These are phyloP conservation scores for Pangasius sanitwongsei DNA, from an alignment of 2,797 vertebrate species.

Conservation along the genomic window DNA sequence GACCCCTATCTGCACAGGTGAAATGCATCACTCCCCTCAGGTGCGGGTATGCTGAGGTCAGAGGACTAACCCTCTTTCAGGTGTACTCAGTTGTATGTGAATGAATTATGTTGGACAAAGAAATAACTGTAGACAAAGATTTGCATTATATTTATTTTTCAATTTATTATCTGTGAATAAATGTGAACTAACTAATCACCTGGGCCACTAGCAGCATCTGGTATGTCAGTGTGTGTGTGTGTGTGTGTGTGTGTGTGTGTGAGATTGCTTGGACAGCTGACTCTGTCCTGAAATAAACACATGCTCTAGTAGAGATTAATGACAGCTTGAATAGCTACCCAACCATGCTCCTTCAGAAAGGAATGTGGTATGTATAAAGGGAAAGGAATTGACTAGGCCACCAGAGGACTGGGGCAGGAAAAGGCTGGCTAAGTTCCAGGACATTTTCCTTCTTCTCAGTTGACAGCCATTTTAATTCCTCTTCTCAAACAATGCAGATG, in stretches of 20 bases:
- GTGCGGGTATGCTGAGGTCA: conserved; percentile 60
- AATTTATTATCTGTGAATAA: background rate
- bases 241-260: background rate
- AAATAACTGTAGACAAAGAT: background rate
- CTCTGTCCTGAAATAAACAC: conserved; percentile 83
- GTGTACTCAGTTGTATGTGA: conserved; percentile 8
- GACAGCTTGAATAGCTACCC: conserved; percentile 82
- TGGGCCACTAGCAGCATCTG: conserved; percentile 69
- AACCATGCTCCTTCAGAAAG: conserved; percentile 79
- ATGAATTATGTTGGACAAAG: background rate
- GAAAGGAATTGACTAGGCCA: conserved; percentile 76
- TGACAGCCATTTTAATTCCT: conserved; percentile 67
- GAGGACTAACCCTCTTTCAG: conserved; percentile 58
- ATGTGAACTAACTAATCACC: conserved; percentile 61
- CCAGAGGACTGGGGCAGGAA: conserved; percentile 68
- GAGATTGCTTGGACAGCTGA: conserved; percentile 79
- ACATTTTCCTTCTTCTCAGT: conserved; percentile 66
- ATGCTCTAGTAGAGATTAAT: conserved; percentile 85
- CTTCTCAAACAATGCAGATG: conserved; percentile 52
- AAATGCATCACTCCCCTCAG: conserved; percentile 51
- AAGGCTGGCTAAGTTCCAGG: conserved; percentile 70
- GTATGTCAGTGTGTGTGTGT: conserved; percentile 49
- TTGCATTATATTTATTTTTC: background rate
- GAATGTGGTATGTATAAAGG: conserved; percentile 85
- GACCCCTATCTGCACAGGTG: conserved; percentile 72